Conservation (phyloP, 2,888 invertebrate species). For the Sinotaia quadrata region DNA sequence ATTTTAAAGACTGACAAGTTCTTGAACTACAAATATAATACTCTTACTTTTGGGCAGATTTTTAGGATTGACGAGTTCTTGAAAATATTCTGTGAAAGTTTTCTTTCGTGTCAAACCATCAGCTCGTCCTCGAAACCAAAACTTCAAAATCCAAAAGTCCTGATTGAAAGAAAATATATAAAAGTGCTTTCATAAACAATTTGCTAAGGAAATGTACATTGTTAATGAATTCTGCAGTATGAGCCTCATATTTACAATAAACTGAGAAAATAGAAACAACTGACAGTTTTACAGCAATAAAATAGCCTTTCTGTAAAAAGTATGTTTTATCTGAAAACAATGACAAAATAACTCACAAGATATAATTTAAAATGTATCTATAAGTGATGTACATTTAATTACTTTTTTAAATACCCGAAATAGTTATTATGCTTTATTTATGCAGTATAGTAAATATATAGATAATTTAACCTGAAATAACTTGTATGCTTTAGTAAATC, state of each 20-base stretch:
- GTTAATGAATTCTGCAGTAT: not conserved
- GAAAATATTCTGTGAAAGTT: slow-evolving; percentile 62
- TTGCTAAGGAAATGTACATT: not conserved
- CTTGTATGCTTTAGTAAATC: no score
- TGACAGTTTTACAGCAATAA: not conserved
- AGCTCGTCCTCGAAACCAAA: slow-evolving; percentile 62
- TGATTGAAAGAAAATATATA: slow-evolving; percentile 28
- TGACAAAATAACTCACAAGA: no score
- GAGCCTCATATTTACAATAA: no score
- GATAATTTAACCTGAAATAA: no score
- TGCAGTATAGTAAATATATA: no score
- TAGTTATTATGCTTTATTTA: no score
- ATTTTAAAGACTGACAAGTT: no score
- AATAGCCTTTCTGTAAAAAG: no score
- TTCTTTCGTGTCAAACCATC: slow-evolving; percentile 59
- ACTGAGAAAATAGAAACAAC: not conserved
- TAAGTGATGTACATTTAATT: no score
- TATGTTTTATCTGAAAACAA: no score
- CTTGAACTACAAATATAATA: not conserved
- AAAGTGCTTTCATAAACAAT: slow-evolving; percentile 1
- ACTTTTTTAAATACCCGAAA: no score
- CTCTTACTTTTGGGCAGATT: slow-evolving; percentile 60
- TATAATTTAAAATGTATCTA: no score
- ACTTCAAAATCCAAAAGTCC: slow-evolving; percentile 60
- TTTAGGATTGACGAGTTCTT: slow-evolving; percentile 60